Evolutionary conservation across 1,140 invertebrate species (phyloP), one percentile per base, ranked within the genome.

Genomic region (Drosophila malerkotliana): DNA sequence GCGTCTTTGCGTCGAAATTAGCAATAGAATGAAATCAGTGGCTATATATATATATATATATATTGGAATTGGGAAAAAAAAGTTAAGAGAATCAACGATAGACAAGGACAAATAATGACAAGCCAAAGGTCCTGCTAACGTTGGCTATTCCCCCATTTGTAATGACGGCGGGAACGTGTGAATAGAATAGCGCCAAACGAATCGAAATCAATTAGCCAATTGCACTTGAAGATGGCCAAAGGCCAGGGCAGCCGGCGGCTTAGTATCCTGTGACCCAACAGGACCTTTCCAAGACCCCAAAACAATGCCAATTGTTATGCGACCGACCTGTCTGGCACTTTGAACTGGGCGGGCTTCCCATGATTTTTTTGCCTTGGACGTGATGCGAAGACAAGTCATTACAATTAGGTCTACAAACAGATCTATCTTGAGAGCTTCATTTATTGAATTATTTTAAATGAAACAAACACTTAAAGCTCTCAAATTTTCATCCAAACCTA

Each of bases 151-250:
- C 15, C 8, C n/a, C 37, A 15, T 18, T 7, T 10, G 28, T 7
- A 44, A 54, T 34, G 30, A 18, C 44, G 32, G 18, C 18, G 26
- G 41, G 52, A 63, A 87, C 83, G 81, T 85, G 82, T 87, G 83
- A 87, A 88, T 41, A 53, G 63, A 44, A 63, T 45, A 63, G 66
- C 60, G 75, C 26, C 78, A 68, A 85, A 82, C 77, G 83, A 87
- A 82, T 87, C 75, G 78, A 87, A 87, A 87, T 87, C 82, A 87
- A 87, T 87, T 87, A 87, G 82, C 82, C 82, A 87, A 87, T 87
- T 87, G 84, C 82, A 82, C 83, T 88, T 61, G 71, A 82, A 88
- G 75, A 82, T 69, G 78, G 57, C 63, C 77, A 72, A 55, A 60
- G 47, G 57, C 60, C 41, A 18, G 8, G 41, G 6, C 15, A 15